Evolutionary conservation across 92 coral and sea anemone genomes (phyloP), one percentile per base, ranked within the genome.

Genomic region (Epizoanthus rinbou): DNA sequence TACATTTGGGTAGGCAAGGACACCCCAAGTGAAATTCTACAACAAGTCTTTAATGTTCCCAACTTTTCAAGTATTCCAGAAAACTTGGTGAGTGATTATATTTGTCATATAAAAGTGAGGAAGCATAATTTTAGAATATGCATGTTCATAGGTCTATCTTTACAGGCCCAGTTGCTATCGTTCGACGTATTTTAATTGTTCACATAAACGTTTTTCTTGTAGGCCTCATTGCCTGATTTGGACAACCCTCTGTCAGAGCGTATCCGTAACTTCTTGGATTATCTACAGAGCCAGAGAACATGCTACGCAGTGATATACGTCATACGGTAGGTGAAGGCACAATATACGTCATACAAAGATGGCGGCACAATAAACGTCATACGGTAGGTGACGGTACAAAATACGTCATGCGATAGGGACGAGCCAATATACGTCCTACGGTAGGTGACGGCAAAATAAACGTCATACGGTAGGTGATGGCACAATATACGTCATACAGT

Each of bases 1-100:
- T 93, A 90, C 73, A 84, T 96, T 60, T 96, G 99, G 99, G 93
- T 96, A 47, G 99, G 97, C 75, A 91, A 91, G 68, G 98, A 94
- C 39, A 91, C 99, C 2, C 91, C 97, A 7, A 62, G 52, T 74
- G 99, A 89, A 35, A 91, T 91, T 54, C 86, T 96, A 14, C 99
- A 96, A 76, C 91, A 92, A 67, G 74, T 93, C 60, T 92, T 96
- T 67, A 93, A 91, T 50, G 99, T 96, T 59, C 91, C 99, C 11
- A 90, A 85, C 84, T 96, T 79, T 74, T 75, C 86, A 66, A 88
- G 91, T 75, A 90, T 96, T 75, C 93, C 98, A 8, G 99, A 96
- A 76, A 92, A 94, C 85, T 74, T 96, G 99, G 99, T 96, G 79
- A 85, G 97, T 70, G 57, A 22, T 60, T 16, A 18, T 24, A 23